Conservation (phyloP, 2,888 invertebrate species). For the Acronicta psi region DNA sequence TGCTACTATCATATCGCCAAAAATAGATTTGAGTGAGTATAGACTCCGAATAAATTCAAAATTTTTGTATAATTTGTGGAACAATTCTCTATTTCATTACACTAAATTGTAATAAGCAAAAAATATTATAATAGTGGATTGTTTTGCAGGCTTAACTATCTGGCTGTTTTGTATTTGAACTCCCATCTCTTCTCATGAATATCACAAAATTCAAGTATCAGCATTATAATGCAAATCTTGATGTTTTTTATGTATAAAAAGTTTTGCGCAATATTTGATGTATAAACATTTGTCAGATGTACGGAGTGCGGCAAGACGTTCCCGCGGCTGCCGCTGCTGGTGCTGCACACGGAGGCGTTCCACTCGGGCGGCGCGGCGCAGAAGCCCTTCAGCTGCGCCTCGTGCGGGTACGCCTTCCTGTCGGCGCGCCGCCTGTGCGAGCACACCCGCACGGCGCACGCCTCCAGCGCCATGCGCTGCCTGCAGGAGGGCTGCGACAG, state of each 20-base stretch:
- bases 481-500: constrained; percentile 70
- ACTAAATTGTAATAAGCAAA: no score
- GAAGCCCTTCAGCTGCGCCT: constrained; percentile 73
- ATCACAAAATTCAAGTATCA: no score
- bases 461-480: constrained; percentile 73
- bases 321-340: constrained; percentile 86
- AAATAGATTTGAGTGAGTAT: constrained; percentile 78
- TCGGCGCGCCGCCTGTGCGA: constrained; percentile 81
- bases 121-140: no score
- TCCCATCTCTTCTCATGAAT: no score
- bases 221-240: no score
- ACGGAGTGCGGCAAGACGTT: constrained; percentile 87
- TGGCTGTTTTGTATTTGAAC: no score
- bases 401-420: constrained; percentile 74
- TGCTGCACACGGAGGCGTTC: constrained; percentile 85
- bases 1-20: constrained; percentile 86
- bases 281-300: constrained; percentile 71
- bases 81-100: not conserved
- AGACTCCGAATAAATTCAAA: not conserved
- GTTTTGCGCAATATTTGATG: no score
- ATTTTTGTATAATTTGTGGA: not conserved
- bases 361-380: constrained; percentile 65
- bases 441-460: constrained; percentile 83
- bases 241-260: no score
- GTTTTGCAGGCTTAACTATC: no score